A percentile compares a stretch with the other conserved stretches of the same genome.
phyloP scores from a whole-genome alignment of 1,140 invertebrate genomes.

The Hyposmocoma kahamanoa region DNA sequence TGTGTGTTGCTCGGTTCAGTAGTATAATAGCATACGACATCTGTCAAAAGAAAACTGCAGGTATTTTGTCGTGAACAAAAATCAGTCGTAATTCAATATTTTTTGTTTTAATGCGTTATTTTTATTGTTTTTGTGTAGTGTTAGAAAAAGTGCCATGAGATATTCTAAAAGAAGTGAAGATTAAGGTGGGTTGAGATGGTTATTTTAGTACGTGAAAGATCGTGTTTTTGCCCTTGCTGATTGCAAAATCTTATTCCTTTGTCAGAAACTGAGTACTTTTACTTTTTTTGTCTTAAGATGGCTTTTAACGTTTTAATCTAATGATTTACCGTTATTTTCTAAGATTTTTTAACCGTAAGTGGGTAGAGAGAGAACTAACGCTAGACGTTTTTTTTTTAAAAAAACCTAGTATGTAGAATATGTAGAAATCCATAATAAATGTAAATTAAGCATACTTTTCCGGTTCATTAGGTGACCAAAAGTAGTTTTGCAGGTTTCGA shows the following conservation, averaged over 20 bases:
- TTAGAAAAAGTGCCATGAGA: conserved; percentile 42
- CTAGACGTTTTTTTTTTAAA: not conserved
- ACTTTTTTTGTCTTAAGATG: conserved; percentile 43
- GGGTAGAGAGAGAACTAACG: conserved; percentile 22
- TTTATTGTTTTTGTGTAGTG: conserved; percentile 28
- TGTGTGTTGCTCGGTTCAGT: conserved; percentile 29
- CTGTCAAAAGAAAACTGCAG: conserved; percentile 50
- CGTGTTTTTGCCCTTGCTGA: conserved; percentile 59
- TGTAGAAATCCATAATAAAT: conserved; percentile 20
- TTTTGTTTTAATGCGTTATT: conserved; percentile 29
- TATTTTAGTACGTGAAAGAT: conserved; percentile 47
- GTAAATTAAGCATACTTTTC: conserved; percentile 39
- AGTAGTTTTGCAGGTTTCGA: conserved; percentile 32
- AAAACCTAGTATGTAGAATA: not conserved
- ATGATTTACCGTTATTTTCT: conserved; percentile 35
- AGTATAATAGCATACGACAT: conserved; percentile 30
- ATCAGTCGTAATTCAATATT: conserved; percentile 34
- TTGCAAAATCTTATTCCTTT: conserved; percentile 68
- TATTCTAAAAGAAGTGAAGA: conserved; percentile 17
- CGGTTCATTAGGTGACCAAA: conserved; percentile 26
- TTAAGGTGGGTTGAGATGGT: conserved; percentile 30
- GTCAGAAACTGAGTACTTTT: conserved; percentile 60
- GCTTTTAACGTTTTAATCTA: conserved; percentile 5
- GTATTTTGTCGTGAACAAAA: conserved; percentile 19
- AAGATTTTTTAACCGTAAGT: conserved; percentile 26